Evolutionary conservation across 2,113 vertebrate genomes (phyloP).

Genomic region (Cyprinodon brontotheroides): DNA sequence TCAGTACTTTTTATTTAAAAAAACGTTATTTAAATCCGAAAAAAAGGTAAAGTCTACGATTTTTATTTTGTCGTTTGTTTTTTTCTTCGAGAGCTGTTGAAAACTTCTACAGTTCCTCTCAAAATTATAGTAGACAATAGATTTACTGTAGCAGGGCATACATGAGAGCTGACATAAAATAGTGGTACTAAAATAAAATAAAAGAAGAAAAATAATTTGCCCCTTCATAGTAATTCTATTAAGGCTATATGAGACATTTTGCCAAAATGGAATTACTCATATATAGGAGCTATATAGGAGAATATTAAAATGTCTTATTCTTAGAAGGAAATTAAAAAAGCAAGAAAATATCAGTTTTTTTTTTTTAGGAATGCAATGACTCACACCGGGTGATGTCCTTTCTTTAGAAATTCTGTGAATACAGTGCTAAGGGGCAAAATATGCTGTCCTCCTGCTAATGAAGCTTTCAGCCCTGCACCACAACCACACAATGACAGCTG

Average conservation of each 20-base stretch:
- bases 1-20: no score
- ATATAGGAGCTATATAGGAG: no score
- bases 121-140: neutral
- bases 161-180: neutral
- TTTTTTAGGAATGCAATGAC: constrained; percentile 40
- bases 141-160: neutral
- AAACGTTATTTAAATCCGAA: no score
- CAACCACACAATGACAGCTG: constrained; percentile 91
- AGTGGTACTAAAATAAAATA: neutral
- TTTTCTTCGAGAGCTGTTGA: neutral
- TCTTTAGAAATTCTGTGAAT: constrained; percentile 71
- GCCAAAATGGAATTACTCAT: no score
- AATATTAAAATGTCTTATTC: neutral
- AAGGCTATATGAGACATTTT: neutral
- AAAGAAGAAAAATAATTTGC: neutral
- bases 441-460: constrained; percentile 90
- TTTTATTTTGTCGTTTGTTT: no score
- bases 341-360: constrained; percentile 32
- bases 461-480: constrained; percentile 92
- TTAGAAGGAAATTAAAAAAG: constrained; percentile 12
- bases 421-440: constrained; percentile 90
- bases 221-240: neutral
- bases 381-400: constrained; percentile 58
- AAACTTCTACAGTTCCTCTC: neutral
- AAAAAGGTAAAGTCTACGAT: no score